phyloP scores from a whole-genome alignment of 1,140 invertebrate genomes.

The Lineus longissimus region DNA sequence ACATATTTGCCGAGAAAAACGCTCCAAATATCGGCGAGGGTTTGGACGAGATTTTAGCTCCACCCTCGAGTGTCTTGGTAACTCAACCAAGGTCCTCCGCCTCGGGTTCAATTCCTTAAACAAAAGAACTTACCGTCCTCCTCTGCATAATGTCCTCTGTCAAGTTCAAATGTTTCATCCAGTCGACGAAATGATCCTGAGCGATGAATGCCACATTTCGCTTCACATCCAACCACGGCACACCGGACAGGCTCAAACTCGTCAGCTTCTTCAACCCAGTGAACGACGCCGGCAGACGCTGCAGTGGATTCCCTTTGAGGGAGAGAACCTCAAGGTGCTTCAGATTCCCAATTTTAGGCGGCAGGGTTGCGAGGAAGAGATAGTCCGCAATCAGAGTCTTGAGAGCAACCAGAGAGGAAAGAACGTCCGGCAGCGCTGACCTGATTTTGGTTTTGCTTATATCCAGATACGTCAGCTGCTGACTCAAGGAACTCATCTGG shows the following conservation, averaged over 20 bases:
- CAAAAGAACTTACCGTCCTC: too few species aligned
- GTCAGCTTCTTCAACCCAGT: constrained; percentile 29
- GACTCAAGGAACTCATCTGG: too few species aligned
- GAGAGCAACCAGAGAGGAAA: constrained; percentile 26
- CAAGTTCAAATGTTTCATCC: constrained; percentile 12
- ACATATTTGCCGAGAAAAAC: too few species aligned
- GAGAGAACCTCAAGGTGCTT: constrained; percentile 24
- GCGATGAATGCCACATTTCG: constrained; percentile 30
- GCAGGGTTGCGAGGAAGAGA: constrained; percentile 27
- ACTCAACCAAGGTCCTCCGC: too few species aligned
- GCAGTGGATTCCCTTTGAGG: constrained; percentile 35
- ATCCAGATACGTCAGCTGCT: constrained; percentile 23
- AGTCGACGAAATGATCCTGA: constrained; percentile 29
- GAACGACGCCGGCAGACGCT: constrained; percentile 31
- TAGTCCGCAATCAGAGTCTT: constrained; percentile 25
- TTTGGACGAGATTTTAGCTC: too few species aligned
- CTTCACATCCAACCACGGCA: constrained; percentile 27
- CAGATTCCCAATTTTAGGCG: constrained; percentile 36
- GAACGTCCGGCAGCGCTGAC: constrained; percentile 12
- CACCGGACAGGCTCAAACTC: constrained; percentile 34
- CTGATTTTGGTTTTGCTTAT: constrained; percentile 31
- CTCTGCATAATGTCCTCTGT: too few species aligned
- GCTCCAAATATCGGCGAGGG: too few species aligned
- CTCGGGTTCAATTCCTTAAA: too few species aligned
- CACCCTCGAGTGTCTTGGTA: too few species aligned